Base-by-base conservation (phyloP, 2,797 vertebrate species). In the Melanotaenia maccullochi region DNA sequence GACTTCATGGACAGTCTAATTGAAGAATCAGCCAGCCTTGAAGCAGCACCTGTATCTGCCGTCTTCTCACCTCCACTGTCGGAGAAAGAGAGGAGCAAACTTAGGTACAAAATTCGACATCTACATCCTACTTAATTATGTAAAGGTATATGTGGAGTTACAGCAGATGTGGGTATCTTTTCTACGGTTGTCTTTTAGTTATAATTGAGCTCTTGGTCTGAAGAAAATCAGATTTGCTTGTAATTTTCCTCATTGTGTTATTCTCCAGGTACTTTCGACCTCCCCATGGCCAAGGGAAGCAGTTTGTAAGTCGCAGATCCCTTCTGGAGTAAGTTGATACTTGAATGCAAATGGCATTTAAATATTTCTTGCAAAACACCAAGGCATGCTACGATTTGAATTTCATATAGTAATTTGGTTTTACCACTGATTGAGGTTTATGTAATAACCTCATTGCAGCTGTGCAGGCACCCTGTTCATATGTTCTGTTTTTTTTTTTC, bases 1-100 rank as follows among this genome's bases (percentile, higher is more conserved):
- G 96, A 97, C 75, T 96, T 98, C 82, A 93, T 98, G 86, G 97
- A 97, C 87, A 94, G 90, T 85, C 94, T 98, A 44, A 96, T 97
- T 20, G 97, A 97, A 64, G 97, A 97, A 82, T 96, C 96, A 0
- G 82, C 93, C 0, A 86, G 90, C 20, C 79, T 97, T 79, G 96
- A 97, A 68, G 92, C 93, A 18, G 89, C 94, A 0, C 86, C 94
- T 7, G 70, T 93, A 47, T 55, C 94, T 1, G 85, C 94, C 1
- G 86, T 87, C 36, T 96, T 96, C 84, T 93, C 95, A 28, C 81
- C 93, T 2, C 81, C 86, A 7, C 84, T 88, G 66, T 87, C 92
- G 0, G 95, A 96, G 79, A 97, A 95, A 84, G 96, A 96, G 55
- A 86, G 87, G 71, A 91, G 86, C 78, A 96, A 96, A 93, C 93